Evolutionary conservation across 2,888 invertebrate genomes (phyloP).

Genomic region (Thumatha senex): DNA sequence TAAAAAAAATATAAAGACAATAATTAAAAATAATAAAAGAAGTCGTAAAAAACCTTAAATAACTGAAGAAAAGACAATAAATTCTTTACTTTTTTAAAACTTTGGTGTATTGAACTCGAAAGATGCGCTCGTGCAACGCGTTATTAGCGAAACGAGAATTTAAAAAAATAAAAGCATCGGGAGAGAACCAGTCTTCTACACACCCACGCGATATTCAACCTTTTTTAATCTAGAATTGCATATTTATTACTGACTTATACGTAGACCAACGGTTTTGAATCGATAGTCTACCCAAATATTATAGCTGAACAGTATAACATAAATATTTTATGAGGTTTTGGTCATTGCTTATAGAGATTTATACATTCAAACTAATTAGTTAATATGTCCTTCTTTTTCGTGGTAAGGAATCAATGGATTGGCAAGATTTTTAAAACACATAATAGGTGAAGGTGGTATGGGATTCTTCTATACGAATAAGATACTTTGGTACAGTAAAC

Average conservation of each 20-base stretch:
- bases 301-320: constrained; percentile 28
- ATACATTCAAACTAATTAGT: no score
- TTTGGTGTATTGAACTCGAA: constrained; percentile 47
- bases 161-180: constrained; percentile 37
- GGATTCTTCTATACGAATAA: no score
- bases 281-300: constrained; percentile 23
- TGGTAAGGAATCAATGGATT: no score
- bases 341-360: background rate
- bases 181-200: constrained; percentile 44
- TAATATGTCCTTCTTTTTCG: no score
- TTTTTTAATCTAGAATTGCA: constrained; percentile 53
- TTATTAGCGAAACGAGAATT: constrained; percentile 61
- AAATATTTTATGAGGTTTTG: constrained; percentile 5
- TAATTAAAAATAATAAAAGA: background rate
- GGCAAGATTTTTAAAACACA: no score
- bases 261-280: constrained; percentile 20
- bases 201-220: constrained; percentile 51
- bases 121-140: constrained; percentile 48
- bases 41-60: background rate
- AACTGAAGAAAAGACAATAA: constrained; percentile 3
- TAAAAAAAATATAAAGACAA: background rate
- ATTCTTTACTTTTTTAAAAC: no score
- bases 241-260: constrained; percentile 53
- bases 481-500: no score
- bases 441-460: no score